Conservation (phyloP, 2,113 vertebrate genomes). For the Macaca mulatta region DNA sequence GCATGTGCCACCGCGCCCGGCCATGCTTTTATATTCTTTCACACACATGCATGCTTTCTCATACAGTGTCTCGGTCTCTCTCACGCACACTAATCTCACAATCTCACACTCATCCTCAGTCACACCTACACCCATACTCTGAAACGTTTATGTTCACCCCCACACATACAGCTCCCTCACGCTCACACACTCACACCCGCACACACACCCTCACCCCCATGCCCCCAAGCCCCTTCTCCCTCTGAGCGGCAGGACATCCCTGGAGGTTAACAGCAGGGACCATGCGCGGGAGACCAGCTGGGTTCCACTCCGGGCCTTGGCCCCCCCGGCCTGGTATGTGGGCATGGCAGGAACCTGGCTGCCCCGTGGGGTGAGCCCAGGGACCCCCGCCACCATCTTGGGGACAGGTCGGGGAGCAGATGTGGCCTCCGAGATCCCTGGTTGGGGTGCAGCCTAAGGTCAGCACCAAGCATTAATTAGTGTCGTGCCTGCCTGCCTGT, state of each 20-base stretch:
- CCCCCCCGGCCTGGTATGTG: neutral
- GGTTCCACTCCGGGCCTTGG: neutral
- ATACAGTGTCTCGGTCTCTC: neutral
- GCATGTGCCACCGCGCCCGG: too few species aligned
- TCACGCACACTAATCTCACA: neutral
- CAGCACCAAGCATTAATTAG: neutral
- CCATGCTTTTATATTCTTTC: too few species aligned
- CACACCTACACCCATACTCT: neutral
- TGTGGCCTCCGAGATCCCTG: accelerated
- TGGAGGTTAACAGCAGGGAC: neutral
- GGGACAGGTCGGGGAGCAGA: neutral
- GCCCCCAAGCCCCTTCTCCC: neutral
- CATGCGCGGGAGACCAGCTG: accelerated
- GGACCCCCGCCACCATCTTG: neutral
- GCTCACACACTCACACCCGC: neutral
- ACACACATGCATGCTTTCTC: neutral
- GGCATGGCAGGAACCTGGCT: too few species aligned
- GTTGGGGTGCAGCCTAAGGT: neutral
- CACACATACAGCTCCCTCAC: neutral
- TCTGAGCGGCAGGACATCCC: neutral
- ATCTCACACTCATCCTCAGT: neutral
- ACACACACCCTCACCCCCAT: neutral
- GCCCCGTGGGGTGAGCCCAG: neutral
- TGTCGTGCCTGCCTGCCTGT: neutral
- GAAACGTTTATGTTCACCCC: neutral